Percentiles rank a stretch among this genome's conserved stretches.
These are phyloP conservation scores for Prorops nasuta DNA, from an alignment of 1,140 invertebrate species.

Conservation along the genomic window DNA sequence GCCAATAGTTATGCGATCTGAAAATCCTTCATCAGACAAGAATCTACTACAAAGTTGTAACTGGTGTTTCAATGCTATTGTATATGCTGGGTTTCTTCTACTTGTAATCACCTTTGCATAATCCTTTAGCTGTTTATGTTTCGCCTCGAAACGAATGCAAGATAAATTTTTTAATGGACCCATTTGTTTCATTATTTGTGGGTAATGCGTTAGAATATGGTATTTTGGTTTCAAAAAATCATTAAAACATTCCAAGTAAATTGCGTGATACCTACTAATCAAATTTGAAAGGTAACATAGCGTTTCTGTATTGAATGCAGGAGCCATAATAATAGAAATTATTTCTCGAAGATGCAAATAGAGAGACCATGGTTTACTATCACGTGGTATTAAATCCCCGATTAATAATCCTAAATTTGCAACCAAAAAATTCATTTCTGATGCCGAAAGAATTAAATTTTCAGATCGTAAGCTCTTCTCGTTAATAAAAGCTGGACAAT, in stretches of 20 bases:
- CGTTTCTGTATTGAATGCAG: neutral
- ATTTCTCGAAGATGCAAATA: neutral
- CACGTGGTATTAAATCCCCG: neutral
- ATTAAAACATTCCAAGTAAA: neutral
- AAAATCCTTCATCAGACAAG: neutral
- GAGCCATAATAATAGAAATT: neutral
- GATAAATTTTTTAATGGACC: neutral
- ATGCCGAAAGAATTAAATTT: neutral
- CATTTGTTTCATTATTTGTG: neutral
- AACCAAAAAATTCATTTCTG: neutral
- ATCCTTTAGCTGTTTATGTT: neutral
- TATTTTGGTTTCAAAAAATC: neutral
- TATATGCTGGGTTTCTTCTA: neutral
- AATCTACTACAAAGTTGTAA: neutral
- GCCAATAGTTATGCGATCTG: neutral
- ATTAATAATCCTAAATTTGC: neutral
- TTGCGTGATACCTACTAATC: neutral
- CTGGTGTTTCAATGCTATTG: neutral
- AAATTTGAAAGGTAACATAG: neutral
- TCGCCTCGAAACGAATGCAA: neutral
- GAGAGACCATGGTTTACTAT: neutral
- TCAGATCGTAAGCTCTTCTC: neutral
- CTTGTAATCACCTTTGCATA: neutral
- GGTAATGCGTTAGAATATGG: neutral
- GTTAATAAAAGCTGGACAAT: neutral